Base-by-base conservation (phyloP, 2,797 vertebrate species). In the Lutra lutra region DNA sequence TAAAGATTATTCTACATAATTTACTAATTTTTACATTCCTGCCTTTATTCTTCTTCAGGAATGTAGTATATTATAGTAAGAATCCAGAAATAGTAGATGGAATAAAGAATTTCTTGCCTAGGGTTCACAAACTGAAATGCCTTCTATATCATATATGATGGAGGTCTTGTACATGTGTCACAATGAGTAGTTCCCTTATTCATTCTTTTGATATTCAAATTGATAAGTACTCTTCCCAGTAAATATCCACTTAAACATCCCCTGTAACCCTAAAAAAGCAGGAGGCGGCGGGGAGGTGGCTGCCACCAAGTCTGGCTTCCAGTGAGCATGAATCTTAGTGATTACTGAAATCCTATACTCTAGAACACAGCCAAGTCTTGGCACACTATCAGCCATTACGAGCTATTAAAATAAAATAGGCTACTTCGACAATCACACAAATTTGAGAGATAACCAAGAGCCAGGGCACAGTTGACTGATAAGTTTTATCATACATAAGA, bases 171-270 rank as follows among this genome's bases (percentile, higher is more conserved):
- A 79, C 97, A 72, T 8, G 9, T 97, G 97, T 96, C 95, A 96
- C 96, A 98, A 97, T 97, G 98, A 96, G 97, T 96, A 97, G 97
- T 98, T 97, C 98, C 98, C 91, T 98, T 97, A 96, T 97, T 98
- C 94, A 96, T 79, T 96, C 97, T 98, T 98, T 98, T 99, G 98
- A 98, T 99, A 98, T 99, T 98, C 95, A 60, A 98, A 98, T 98
- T 98, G 98, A 98, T 97, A 98, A 97, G 83, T 95, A 96, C 97
- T 98, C 98, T 98, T 98, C 98, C 98, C 98, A 99, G 98, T 99
- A 99, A 99, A 99, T 98, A 94, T 96, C 99, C 98, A 99, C 98
- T 98, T 98, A 98, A 98, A 99, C 98, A 98, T 98, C 98, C 99
- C 62, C 62, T 64, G 62, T 32, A 32, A 17, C 29, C 62, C 29